These are phyloP conservation scores for Poeciliopsis turrubarensis DNA, from an alignment of 2,113 vertebrate species.

Conservation along the genomic window DNA sequence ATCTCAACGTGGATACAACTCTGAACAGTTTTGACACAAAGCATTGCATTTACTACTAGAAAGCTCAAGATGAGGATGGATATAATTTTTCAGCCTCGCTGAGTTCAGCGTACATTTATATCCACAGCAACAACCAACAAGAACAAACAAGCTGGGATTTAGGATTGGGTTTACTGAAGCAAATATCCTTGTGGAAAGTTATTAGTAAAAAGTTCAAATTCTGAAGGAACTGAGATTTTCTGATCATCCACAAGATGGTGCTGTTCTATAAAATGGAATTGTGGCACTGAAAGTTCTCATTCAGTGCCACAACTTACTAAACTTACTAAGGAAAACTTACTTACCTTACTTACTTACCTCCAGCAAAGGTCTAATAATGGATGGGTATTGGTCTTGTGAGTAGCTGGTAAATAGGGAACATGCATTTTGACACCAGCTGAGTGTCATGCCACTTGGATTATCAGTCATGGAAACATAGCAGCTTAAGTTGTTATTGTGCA, in stretches of 20 bases:
- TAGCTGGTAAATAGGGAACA: no score
- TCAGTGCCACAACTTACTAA: no score
- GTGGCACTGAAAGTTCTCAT: neutral
- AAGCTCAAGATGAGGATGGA: neutral
- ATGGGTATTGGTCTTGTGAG: no score
- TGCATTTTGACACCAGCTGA: constrained; percentile 9
- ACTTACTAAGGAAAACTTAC: no score
- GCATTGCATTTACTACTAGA: neutral
- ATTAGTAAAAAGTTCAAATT: neutral
- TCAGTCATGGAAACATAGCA: constrained; percentile 41
- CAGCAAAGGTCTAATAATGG: no score
- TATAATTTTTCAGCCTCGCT: neutral
- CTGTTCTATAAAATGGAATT: neutral
- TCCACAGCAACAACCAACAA: no score
- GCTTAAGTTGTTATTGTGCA: constrained; percentile 11
- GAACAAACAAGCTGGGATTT: no score
- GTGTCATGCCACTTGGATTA: constrained; percentile 46
- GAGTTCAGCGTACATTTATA: no score
- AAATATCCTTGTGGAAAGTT: no score
- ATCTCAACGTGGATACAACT: no score
- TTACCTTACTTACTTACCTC: no score
- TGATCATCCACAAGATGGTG: constrained; percentile 49
- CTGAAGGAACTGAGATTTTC: neutral
- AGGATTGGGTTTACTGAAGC: neutral
- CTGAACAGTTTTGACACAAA: neutral